Base-by-base conservation (phyloP, 2,888 invertebrate genomes). In the Venusia cambrica region DNA sequence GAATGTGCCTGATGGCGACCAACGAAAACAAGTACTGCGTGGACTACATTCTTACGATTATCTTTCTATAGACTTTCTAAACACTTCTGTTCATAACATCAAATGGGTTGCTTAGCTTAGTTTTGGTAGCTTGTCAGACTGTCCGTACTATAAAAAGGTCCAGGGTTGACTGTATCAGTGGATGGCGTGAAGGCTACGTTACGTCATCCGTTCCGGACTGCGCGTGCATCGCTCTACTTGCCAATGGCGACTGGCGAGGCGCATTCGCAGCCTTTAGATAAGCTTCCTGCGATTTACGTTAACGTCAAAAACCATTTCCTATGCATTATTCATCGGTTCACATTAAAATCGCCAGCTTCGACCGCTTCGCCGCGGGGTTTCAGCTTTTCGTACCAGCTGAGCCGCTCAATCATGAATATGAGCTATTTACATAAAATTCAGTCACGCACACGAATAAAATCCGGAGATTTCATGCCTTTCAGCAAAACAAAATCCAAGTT, bases 191-290 rank as follows among this genome's bases (percentile, higher is more conserved):
- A 78, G 80, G 77, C 72, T 75, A 61, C 47, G 44, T 83, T 81
- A 78, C 84, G 67, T 83, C 76, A 81, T 35, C 48, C 70, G 83
- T 84, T 80, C 73, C 80, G 72, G 58, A 45, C 57, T 57, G 61
- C 71, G 80, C 66, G 43, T 59, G 79, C 68, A 64, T 57, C 73
- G 84, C 80, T 83, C 85, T 79, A 67, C 71, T 85, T 74, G 67
- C 60, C 65, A 66, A 62, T 65, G 57, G 53, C 68, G 64, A 66
- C 62, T 65, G 57, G 53, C 68, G 64, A 72, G 68, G 59, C 61
- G 59, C 42, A 27, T 45, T 38, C 21, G 35, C 39, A 45, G 43
- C 39, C 42, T 43, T 43, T 38, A 30, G 30, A 36, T 31, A 37
- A 39, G 28, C 31, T 33, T 37, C 38, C 40, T 35, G 40, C 35